Conservation (phyloP, 2,113 vertebrate genomes). For the Panurus biarmicus region DNA sequence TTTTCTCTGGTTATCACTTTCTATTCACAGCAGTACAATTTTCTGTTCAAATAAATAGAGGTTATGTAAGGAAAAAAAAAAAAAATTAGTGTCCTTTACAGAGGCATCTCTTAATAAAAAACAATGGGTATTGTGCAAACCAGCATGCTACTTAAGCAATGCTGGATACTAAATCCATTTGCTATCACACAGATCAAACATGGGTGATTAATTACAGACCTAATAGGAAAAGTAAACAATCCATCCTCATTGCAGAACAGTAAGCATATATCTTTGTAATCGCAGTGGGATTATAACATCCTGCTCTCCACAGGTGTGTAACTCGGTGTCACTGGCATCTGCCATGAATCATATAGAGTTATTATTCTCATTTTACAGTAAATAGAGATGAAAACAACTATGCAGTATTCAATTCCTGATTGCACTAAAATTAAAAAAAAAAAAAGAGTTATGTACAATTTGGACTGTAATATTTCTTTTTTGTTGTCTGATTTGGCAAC, state of each 20-base stretch:
- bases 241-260: constrained; percentile 24
- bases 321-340: constrained; percentile 60
- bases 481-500: constrained; percentile 46
- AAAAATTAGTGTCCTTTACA: not conserved
- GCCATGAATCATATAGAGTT: constrained; percentile 64
- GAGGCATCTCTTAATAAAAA: not conserved
- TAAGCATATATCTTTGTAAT: constrained; percentile 59
- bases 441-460: constrained; percentile 39
- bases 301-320: constrained; percentile 64
- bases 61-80: not conserved
- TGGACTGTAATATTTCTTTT: constrained; percentile 56
- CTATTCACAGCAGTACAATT: constrained; percentile 9
- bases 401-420: constrained; percentile 33
- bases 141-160: not conserved
- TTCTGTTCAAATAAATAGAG: not conserved
- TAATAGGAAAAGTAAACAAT: constrained; percentile 67
- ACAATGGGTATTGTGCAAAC: not conserved
- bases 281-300: constrained; percentile 60
- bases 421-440: constrained; percentile 13
- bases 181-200: constrained; percentile 37
- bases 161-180: constrained; percentile 32
- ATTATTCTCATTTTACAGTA: constrained; percentile 64
- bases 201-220: constrained; percentile 63
- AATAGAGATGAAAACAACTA: constrained; percentile 60
- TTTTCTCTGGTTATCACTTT: not conserved